Base-by-base conservation (phyloP, 2,888 invertebrate species). In the Pachymerium ferrugineum region DNA sequence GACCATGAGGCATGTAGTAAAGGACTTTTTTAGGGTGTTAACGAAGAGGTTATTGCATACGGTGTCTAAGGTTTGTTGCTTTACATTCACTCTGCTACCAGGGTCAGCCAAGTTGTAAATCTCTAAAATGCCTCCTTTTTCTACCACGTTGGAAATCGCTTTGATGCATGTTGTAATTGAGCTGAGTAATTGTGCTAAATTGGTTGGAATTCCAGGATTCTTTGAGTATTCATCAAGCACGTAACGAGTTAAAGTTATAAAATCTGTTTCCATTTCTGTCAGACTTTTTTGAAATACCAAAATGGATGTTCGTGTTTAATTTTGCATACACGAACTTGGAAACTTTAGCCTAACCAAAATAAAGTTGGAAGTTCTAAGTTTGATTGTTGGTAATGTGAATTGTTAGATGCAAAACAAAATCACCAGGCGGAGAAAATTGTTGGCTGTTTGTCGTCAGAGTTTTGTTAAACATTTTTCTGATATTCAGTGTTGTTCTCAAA, bases 11-110 rank as follows among this genome's bases (percentile, higher is more conserved):
- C 93, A 93, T 0, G 94, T 91, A 4, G 96, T 93, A 83, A 89
- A 98, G 0, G 98, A 97, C 0, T 97, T 94, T 78, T 89, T 89
- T 47, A 99, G 85, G 94, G 98, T 95, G 83, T 99, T 99, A 80
- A 99, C 92, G 84, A 99, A 98, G 70, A 98, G 85, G 80, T 98
- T 97, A 83, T 99, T 98, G 78, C 97, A 91, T 25, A 99, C 84
- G 0, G 97, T 92, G 82, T 99, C 99, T 79, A 99, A 1, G n/a
- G 14, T 25, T 16, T 28, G 5, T 25, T 25, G 8, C n/a, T 38
- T 38, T 38, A 8, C 38, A n/a, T 38, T n/a, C 38, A 4, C n/a
- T 38, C 8, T 38, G 38, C n/a, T n/a, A n/a, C n/a, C n/a, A n/a
- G n/a, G n/a, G n/a, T n/a, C n/a, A n/a, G n/a, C n/a, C n/a, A n/a